Evolutionary conservation across 2,113 vertebrate genomes (phyloP).

Genomic region (Ciconia boyciana): DNA sequence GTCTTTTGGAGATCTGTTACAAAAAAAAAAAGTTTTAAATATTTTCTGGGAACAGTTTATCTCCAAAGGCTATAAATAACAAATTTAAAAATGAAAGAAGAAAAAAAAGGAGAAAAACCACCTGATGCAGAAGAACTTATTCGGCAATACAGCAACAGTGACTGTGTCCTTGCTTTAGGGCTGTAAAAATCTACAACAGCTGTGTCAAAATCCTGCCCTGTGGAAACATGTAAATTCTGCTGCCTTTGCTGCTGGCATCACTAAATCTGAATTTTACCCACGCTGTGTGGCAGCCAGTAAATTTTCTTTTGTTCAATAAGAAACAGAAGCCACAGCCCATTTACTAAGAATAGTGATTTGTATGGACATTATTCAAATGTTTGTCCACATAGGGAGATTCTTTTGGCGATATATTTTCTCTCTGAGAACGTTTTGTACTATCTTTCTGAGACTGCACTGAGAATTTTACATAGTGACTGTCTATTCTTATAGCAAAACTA

Average conservation of each 20-base stretch:
- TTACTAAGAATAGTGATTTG: neutral
- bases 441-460: neutral
- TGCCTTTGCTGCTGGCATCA: neutral
- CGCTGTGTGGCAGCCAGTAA: neutral
- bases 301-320: conserved; percentile 5
- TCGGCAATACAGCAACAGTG: neutral
- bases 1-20: neutral
- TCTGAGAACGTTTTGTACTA: neutral
- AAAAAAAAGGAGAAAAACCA: neutral
- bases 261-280: conserved; percentile 3
- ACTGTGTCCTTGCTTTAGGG: neutral
- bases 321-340: neutral
- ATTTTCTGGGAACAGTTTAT: neutral
- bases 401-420: neutral
- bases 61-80: neutral
- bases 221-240: neutral
- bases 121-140: neutral
- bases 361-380: neutral
- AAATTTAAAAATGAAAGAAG: neutral
- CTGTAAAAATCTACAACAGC: neutral
- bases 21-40: neutral
- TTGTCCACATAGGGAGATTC: neutral
- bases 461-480: neutral
- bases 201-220: neutral
- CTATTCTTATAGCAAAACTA: neutral